Evolutionary conservation across 1,140 invertebrate species (phyloP).

Genomic region (Trinorchestia longiramus): DNA sequence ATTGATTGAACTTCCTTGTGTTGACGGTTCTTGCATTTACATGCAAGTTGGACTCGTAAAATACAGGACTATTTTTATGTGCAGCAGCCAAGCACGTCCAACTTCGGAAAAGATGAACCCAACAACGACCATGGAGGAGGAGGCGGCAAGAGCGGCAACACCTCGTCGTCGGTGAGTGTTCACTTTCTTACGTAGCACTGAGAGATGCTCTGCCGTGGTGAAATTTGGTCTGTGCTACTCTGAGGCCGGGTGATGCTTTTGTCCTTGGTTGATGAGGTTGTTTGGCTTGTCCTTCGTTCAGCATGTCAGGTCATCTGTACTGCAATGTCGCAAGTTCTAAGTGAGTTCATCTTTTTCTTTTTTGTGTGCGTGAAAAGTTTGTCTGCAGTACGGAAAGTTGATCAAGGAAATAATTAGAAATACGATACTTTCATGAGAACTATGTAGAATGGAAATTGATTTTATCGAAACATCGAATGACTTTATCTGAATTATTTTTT

Average conservation of each 20-base stretch:
- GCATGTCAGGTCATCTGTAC: neutral
- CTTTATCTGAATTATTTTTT: no score
- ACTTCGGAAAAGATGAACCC: neutral
- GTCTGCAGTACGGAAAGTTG: no score
- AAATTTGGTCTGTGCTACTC: neutral
- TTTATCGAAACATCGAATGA: no score
- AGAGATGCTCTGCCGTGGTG: neutral
- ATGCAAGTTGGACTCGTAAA: neutral
- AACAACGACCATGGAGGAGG: neutral
- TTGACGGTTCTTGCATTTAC: neutral
- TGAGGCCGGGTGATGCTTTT: neutral
- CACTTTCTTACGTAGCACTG: neutral
- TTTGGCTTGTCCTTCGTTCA: neutral
- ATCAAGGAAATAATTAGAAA: no score
- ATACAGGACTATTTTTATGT: neutral
- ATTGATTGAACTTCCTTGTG: neutral
- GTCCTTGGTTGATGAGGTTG: neutral
- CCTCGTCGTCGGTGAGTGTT: conserved; percentile 41
- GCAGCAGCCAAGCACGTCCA: conserved; percentile 23
- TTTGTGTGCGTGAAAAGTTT: neutral
- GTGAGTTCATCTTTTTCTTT: neutral
- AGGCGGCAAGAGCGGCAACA: conserved; percentile 2
- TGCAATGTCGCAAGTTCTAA: neutral
- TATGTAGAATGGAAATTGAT: no score
- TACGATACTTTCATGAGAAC: no score